Percentiles rank a stretch among this genome's conserved stretches.
Evolutionary conservation across 2,113 vertebrate species (phyloP).

Genomic region (Oreochromis tanganicae): DNA sequence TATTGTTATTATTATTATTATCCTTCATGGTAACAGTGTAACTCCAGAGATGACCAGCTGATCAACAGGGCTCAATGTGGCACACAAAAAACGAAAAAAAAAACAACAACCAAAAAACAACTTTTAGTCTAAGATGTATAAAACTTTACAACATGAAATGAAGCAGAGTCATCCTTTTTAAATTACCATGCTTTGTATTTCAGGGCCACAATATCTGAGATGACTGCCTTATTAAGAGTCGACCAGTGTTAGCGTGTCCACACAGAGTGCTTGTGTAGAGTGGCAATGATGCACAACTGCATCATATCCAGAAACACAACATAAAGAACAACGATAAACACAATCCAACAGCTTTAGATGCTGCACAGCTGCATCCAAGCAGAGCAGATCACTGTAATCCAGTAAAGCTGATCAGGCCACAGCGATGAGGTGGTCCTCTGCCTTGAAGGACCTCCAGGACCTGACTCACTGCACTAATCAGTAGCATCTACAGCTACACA

Average conservation of each 20-base stretch:
- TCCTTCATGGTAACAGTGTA: rapidly evolving
- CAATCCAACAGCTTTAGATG: background rate
- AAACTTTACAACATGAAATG: background rate
- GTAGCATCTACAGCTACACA: background rate
- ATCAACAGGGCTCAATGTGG: background rate
- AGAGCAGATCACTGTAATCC: background rate
- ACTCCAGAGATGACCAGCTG: background rate
- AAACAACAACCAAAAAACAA: background rate
- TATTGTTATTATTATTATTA: too few species aligned
- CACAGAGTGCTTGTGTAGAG: background rate
- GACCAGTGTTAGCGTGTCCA: background rate
- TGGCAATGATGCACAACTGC: rapidly evolving
- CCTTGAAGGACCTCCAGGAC: background rate
- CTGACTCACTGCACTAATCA: background rate
- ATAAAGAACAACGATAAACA: background rate
- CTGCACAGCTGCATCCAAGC: background rate
- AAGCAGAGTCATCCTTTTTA: background rate
- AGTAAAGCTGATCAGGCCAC: background rate
- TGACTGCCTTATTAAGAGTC: rapidly evolving
- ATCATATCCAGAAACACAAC: background rate
- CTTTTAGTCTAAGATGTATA: background rate
- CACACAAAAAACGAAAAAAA: background rate
- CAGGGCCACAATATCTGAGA: background rate
- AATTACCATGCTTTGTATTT: background rate
- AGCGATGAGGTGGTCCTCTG: background rate